Conservation (phyloP, 2,113 vertebrate species). For the Gobius niger region DNA sequence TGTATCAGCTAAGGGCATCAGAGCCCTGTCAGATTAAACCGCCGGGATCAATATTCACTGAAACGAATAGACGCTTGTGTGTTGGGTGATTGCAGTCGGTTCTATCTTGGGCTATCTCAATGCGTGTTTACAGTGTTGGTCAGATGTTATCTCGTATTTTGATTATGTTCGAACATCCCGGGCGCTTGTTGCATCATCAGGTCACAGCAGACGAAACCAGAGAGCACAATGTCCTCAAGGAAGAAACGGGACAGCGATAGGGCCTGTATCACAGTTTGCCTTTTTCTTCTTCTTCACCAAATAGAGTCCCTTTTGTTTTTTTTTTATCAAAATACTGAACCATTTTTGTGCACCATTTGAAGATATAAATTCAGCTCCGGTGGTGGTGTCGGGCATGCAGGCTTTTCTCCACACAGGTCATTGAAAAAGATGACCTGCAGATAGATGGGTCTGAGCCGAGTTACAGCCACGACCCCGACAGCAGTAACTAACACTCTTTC, state of each 20-base stretch:
- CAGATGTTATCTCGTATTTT: conserved; percentile 55
- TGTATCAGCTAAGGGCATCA: conserved; percentile 70
- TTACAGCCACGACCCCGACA: background rate
- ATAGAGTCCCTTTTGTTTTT: background rate
- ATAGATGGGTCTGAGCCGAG: background rate
- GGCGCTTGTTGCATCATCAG: conserved; percentile 35
- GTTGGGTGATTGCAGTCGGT: conserved; percentile 8
- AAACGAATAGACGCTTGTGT: conserved; percentile 44
- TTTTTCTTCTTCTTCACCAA: background rate
- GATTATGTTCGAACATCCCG: conserved; percentile 51
- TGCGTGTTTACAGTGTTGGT: conserved; percentile 44
- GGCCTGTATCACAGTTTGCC: conserved; percentile 14
- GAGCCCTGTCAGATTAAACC: conserved; percentile 63
- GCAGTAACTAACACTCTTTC: background rate
- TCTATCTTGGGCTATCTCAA: conserved; percentile 48
- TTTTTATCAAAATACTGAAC: background rate
- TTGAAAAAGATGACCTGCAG: background rate
- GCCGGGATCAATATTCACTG: conserved; percentile 66
- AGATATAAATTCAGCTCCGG: background rate
- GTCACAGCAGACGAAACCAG: conserved; percentile 30
- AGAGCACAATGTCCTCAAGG: conserved; percentile 23
- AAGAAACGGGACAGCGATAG: conserved; percentile 17
- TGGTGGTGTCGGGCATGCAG: background rate
- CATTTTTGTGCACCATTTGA: background rate
- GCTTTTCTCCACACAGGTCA: background rate